Base-by-base conservation (phyloP, 2,113 vertebrate species). In the Oncorhynchus kisutch region DNA sequence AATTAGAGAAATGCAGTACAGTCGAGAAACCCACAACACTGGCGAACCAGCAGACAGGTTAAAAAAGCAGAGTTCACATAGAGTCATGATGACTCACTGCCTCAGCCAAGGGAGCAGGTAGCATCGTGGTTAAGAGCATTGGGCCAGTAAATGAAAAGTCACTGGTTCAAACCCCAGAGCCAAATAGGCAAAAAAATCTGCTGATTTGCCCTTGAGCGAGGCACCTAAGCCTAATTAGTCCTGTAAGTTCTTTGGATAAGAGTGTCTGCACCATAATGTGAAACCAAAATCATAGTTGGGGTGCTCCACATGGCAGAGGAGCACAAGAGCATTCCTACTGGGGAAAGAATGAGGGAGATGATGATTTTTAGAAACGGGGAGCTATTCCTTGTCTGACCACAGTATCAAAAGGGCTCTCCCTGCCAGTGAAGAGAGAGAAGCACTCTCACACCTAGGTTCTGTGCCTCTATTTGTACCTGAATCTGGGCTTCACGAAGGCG, bases 1-100 rank as follows among this genome's bases (percentile, higher is more conserved):
- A 54, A 54, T 54, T 16, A 18, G 0, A 18, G 18, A 22, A 62
- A 24, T 8, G 59, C 18, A 22, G 59, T 62, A 62, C 5, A 11
- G 9, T 45, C 12, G 16, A 54, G 4, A 14, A 14, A 16, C 16
- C 51, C 51, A 54, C 1, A 54, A 18, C 51, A 54, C 51, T 54
- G 51, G 3, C 1, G 5, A 22, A 73, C 81, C 59, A 75, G 75
- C 66, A 62, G 25, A 83, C 71, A 60, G 11, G 77, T 88, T 84
- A 84, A 88, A 90, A 87, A 82, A 86, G 18, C 22, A 66, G 31
- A 89, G 88, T 89, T 86, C 84, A 82, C 84, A 80, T 80, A 88
- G 87, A 91, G 85, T 91, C 91, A 92, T 93, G 91, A 92, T 91
- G 89, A 93, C 88, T 88, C 90, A 86, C 79, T 89, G 89, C 91